Base-by-base conservation (phyloP, 2,888 invertebrate species). In the Nomada hirtipes region DNA sequence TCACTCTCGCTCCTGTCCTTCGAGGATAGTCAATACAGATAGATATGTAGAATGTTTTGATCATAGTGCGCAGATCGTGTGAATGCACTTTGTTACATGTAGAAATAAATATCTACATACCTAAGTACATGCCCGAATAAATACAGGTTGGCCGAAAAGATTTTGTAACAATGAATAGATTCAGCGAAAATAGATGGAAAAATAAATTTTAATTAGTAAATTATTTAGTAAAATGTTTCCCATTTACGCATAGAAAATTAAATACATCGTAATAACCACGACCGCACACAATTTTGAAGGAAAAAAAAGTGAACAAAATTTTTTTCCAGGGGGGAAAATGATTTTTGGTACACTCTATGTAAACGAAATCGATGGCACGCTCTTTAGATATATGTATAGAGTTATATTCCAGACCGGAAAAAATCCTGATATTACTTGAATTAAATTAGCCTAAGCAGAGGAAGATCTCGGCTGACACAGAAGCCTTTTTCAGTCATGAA, bases 1-100 rank as follows among this genome's bases (percentile, higher is more conserved):
- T 83, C 84, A 80, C 84, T 84, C 76, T 73, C 50, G 65, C 55
- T 18, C 13, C 63, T 70, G 83, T 80, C 84, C 84, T 84, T 82
- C 79, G 61, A 52, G 11, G 73, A 67, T 59, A 70, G 78, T 59
- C 77, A 44, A 72, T 76, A 55, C 52, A 64, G 64, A 73, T 55
- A 78, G 77, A 74, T 47, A 47, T 15, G 15, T 77, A 60, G 47
- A 65, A 70, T 70, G 61, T 50, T 60, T 63, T 53, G 81, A 69
- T 74, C 65, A 55, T 64, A 65, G 55, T 50, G 23, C 61, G 61
- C 60, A 55, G 53, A 72, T 67, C 52, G 20, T 55, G 82, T 64
- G 65, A 82, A 79, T 70, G 60, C 68, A 42, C 57, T 68, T 61
- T 36, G 26, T 42, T 53, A 11, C 55, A 11, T 44, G 44, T 11